Conservation (phyloP, 2,888 invertebrate genomes). For the Neuroscelio doddi region DNA sequence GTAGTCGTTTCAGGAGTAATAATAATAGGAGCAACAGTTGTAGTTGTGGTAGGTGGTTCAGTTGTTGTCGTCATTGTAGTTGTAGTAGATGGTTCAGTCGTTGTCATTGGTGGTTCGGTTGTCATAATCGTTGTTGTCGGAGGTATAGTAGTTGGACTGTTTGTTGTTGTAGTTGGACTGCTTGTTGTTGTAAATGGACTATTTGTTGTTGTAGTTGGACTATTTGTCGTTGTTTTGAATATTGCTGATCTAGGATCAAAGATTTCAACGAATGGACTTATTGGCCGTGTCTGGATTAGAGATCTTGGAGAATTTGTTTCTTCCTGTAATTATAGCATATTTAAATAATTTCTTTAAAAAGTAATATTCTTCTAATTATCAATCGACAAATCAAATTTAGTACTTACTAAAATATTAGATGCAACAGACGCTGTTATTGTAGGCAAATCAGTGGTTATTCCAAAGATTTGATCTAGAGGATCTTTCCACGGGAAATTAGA, state of each 20-base stretch:
- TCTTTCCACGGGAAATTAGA: constrained; percentile 68
- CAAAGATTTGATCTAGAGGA: constrained; percentile 68
- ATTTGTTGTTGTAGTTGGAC: constrained; percentile 10
- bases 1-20: constrained; percentile 30
- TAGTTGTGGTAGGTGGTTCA: constrained; percentile 36
- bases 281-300: constrained; percentile 51
- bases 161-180: constrained; percentile 47
- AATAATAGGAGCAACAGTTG: constrained; percentile 23
- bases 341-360: too few species aligned
- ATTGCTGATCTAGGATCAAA: constrained; percentile 58
- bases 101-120: constrained; percentile 43
- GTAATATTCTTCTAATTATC: too few species aligned
- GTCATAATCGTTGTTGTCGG: constrained; percentile 43
- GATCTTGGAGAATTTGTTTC: constrained; percentile 53
- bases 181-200: constrained; percentile 45
- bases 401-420: constrained; percentile 61
- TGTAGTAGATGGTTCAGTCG: constrained; percentile 30
- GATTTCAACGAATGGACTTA: constrained; percentile 61
- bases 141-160: constrained; percentile 34
- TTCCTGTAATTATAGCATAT: constrained; percentile 49
- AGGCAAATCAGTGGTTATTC: constrained; percentile 65
- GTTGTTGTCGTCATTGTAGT: constrained; percentile 37
- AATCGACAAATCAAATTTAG: too few species aligned
- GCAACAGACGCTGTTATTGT: constrained; percentile 64
- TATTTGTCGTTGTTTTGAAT: constrained; percentile 27